Base-by-base conservation (phyloP, 2,113 vertebrate genomes). In the Sitta europaea region DNA sequence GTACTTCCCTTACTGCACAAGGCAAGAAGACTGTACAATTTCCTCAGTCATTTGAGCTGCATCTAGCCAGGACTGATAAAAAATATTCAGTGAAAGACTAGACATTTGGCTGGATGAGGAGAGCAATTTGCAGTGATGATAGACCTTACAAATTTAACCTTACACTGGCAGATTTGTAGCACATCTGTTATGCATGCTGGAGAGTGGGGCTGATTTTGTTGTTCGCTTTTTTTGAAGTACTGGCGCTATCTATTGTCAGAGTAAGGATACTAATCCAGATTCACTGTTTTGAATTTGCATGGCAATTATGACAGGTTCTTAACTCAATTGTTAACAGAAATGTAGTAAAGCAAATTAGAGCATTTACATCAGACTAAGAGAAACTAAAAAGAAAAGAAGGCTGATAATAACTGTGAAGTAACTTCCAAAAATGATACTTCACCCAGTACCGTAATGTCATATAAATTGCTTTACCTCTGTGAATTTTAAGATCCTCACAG, bases 121-220 rank as follows among this genome's bases (percentile, higher is more conserved):
- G 8, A 67, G 40, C 31, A 86, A 70, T 59, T 89, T 6, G 1
- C 48, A 80, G 23, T 27, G 40, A 71, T 59, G 57, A 89, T 45
- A 87, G 70, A 88, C 38, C 72, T 83, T 50, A 86, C 9, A 81
- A 84, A 63, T 87, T 81, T 78, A 96, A 77, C 55, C 62, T 89
- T 74, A 43, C 72, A 48, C 43, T 71, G 53, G 25, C 48, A 89
- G 65, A 84, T 96, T 82, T 90, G 70, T 74, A 81, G 57, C 73
- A 94, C 59, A 43, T 81, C 57, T 93, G 43, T 63, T 87, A 83
- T 58, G 50, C 6, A 50, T 11, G 28, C 33, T 84, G 75, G 13
- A 53, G 38, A 31, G 12, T 57, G 62, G 45, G 36, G 25, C 18
- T 89, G 55, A 92, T 84, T 84, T 83, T 77, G 14, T 72, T 83